Conservation (phyloP, 53 echinoderm and acorn worm species). For the Mesocentrotus franciscanus region DNA sequence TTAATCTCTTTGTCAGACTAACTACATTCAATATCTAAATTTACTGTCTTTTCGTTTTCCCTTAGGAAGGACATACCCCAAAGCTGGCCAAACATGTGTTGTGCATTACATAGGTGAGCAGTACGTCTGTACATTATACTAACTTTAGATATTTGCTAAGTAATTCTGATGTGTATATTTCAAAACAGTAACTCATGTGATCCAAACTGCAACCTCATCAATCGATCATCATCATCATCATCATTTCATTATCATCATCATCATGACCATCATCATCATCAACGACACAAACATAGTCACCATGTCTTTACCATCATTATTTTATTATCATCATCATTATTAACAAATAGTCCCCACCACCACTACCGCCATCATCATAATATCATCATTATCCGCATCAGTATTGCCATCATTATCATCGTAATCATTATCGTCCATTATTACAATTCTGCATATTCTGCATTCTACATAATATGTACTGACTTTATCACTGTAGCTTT, state of each 20-base stretch:
- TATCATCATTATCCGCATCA: too few species aligned
- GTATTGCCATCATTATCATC: too few species aligned
- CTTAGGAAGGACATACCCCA: slow-evolving; percentile 14
- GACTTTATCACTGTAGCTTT: too few species aligned
- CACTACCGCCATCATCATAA: too few species aligned
- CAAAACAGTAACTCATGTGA: neutral
- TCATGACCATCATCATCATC: neutral
- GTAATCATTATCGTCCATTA: too few species aligned
- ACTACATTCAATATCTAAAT: neutral
- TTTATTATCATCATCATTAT: neutral
- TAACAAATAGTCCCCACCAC: neutral
- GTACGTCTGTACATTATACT: neutral
- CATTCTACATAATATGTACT: too few species aligned
- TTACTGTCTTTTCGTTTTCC: neutral
- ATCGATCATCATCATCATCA: neutral
- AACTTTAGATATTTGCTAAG: neutral
- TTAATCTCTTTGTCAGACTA: neutral
- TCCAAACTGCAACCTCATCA: neutral
- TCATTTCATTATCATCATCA: too few species aligned
- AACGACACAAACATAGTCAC: neutral
- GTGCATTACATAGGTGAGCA: slow-evolving; percentile 47
- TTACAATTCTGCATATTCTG: too few species aligned
- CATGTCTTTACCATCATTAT: neutral
- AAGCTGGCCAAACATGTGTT: slow-evolving; percentile 32
- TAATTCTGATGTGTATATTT: neutral